Conservation (phyloP, 2,797 vertebrate genomes). For the Lagocephalus sceleratus region DNA sequence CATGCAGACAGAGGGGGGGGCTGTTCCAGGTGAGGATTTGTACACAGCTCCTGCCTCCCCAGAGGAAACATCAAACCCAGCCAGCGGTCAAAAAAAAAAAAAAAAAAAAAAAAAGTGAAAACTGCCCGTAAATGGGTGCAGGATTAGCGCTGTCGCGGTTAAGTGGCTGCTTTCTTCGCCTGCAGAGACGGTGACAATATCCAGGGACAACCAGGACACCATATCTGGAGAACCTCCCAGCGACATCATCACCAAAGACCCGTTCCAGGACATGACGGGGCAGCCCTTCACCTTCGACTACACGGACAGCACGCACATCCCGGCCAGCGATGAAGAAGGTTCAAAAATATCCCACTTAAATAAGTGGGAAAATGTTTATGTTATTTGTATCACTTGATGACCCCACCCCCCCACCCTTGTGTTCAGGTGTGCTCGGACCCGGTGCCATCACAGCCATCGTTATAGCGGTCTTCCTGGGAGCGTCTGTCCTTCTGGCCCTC, state of each 20-base stretch:
- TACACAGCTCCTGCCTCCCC: constrained; percentile 22
- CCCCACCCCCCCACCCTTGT: not conserved
- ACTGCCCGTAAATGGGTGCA: not conserved
- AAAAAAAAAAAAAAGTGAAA: not conserved
- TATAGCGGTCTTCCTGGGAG: constrained; percentile 92
- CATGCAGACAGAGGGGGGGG: constrained; percentile 45
- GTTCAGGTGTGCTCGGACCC: constrained; percentile 85
- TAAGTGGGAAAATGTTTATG: no score
- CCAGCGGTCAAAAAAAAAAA: constrained; percentile 13
- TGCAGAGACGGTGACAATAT: constrained; percentile 76
- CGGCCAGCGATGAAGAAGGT: constrained; percentile 68
- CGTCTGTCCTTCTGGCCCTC: constrained; percentile 92
- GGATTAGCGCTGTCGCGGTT: no score
- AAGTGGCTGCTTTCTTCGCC: not conserved
- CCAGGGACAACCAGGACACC: constrained; percentile 85
- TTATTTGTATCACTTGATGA: no score
- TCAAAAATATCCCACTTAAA: constrained; percentile 15
- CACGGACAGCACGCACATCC: constrained; percentile 77
- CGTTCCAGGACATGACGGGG: constrained; percentile 55
- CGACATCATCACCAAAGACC: constrained; percentile 75
- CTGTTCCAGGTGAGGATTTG: constrained; percentile 43
- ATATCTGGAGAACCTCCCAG: constrained; percentile 82
- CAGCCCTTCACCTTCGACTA: constrained; percentile 67
- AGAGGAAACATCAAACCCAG: constrained; percentile 25
- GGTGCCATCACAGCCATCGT: constrained; percentile 95